Conservation (phyloP, 2,888 invertebrate genomes). For the Ectemnius continuus region DNA sequence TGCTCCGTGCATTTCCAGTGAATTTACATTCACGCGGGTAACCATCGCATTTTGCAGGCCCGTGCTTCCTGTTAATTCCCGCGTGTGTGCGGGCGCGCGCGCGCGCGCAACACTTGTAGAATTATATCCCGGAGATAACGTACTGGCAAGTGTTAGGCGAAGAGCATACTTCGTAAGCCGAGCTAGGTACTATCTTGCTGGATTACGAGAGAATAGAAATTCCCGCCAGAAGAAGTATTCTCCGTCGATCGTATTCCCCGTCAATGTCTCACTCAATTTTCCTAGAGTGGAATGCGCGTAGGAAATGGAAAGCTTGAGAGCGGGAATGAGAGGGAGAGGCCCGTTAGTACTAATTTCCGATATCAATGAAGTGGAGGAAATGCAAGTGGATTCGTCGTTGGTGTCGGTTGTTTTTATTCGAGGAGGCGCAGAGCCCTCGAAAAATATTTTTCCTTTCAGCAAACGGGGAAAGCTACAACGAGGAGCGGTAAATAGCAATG, state of each 20-base stretch:
- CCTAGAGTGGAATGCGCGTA: too few relatives aligned
- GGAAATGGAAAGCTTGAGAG: too few relatives aligned
- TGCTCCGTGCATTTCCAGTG: slow-evolving; percentile 23
- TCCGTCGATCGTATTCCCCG: too few relatives aligned
- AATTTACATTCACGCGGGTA: slow-evolving; percentile 36
- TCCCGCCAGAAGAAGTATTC: too few relatives aligned
- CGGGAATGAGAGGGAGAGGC: too few relatives aligned
- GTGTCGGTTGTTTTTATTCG: neutral
- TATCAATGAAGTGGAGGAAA: slow-evolving; percentile 5
- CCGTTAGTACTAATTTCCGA: slow-evolving; percentile 9
- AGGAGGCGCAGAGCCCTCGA: slow-evolving; percentile 26
- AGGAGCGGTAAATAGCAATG: slow-evolving; percentile 60
- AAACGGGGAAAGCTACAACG: slow-evolving; percentile 31
- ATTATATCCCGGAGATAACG: slow-evolving; percentile 2
- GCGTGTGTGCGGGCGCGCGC: neutral
- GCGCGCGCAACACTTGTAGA: slow-evolving; percentile 14
- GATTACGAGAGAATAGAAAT: too few relatives aligned
- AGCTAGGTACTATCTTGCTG: too few relatives aligned
- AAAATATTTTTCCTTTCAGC: slow-evolving; percentile 47
- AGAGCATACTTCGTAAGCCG: too few relatives aligned
- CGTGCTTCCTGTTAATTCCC: slow-evolving; percentile 37
- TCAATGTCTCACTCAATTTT: too few relatives aligned
- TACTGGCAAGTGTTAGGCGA: too few relatives aligned
- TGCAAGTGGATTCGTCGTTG: slow-evolving; percentile 2
- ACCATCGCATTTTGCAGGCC: slow-evolving; percentile 50